phyloP scores from a whole-genome alignment of 1,140 invertebrate species.

The Listronotus oregonensis region DNA sequence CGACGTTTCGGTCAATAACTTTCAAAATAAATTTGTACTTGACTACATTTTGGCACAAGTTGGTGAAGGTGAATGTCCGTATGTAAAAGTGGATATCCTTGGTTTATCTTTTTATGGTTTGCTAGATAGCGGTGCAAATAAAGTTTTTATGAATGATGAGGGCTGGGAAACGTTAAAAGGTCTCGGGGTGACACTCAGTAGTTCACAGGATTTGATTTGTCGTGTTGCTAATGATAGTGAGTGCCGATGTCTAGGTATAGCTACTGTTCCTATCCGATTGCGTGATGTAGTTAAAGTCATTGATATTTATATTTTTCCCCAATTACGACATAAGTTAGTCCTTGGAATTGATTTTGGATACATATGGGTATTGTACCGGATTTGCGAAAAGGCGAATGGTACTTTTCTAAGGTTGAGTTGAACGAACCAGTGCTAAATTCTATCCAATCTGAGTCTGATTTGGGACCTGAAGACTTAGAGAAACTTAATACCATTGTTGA shows the following conservation, averaged over 20 bases:
- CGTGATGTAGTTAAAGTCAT: constrained; percentile 4
- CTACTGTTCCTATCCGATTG: neutral
- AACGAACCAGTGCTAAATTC: constrained; percentile 1
- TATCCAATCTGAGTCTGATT: neutral
- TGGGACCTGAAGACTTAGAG: neutral
- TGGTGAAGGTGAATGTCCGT: neutral
- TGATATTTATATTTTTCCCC: constrained; percentile 2
- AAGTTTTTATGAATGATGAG: constrained; percentile 1
- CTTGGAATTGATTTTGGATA: constrained; percentile 1
- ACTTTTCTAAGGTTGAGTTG: constrained; percentile 2
- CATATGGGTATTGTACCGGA: neutral
- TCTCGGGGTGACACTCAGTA: no score
- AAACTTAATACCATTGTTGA: neutral
- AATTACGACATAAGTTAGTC: neutral
- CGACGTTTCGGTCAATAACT: neutral
- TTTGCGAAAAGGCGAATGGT: constrained; percentile 8
- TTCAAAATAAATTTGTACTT: constrained; percentile 3
- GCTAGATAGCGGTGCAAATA: constrained; percentile 3
- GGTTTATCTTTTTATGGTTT: constrained; percentile 1
- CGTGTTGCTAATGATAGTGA: neutral
- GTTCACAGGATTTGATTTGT: no score
- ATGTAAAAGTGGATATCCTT: constrained; percentile 1
- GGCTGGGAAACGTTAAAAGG: constrained; percentile 4
- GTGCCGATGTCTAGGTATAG: constrained; percentile 7
- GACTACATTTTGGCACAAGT: constrained; percentile 5